Base-by-base conservation (phyloP, 2,888 invertebrate genomes). In the Leptopterna dolabrata region DNA sequence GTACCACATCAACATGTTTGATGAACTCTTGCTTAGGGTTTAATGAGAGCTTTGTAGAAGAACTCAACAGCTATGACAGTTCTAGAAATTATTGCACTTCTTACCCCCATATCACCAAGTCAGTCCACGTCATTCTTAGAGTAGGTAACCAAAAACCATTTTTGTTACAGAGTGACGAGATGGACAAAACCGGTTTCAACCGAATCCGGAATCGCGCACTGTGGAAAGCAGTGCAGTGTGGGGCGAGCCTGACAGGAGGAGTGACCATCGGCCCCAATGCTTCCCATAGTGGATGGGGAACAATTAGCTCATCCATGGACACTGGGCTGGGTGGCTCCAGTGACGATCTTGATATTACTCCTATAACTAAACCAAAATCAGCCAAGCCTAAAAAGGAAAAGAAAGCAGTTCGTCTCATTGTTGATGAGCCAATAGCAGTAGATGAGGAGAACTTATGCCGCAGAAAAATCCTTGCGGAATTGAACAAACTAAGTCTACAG, bases 151-250 rank as follows among this genome's bases (percentile, higher is more conserved):
- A 4, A 16, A 51, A 6, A 0, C 16, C 16, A 51, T n/a, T 14
- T 45, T 76, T 73, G n/a, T 88, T 88, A 19, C 82, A 89, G 89
- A 82, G 87, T 88, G 89, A 88, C 24, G 87, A 88, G 19, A 84
- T 87, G 29, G 89, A 89, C 76, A 89, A 89, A 87, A 89, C 89
- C 0, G 89, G 89, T 14, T 89, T 87, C 80, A 83, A 71, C n/a
- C 76, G 73, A 78, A 24, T 89, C 24, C 71, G 71, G 41, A 11
- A 41, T 0, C 82, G 87, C 16, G 86, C 88, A 24, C 86, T 88
- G 24, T 36, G 45, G 36, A 89, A 89, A 84, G 88, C 88, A 19
- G 55, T 76, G 14, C 55, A 80, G 36, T 80, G 41, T 70, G 43
- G 83, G 27, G 19, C 30, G 16, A 71, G 47, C n/a, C 41, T 82